phyloP scores from a whole-genome alignment of 2,888 invertebrate species.

The Lasioglossum figueresi region DNA sequence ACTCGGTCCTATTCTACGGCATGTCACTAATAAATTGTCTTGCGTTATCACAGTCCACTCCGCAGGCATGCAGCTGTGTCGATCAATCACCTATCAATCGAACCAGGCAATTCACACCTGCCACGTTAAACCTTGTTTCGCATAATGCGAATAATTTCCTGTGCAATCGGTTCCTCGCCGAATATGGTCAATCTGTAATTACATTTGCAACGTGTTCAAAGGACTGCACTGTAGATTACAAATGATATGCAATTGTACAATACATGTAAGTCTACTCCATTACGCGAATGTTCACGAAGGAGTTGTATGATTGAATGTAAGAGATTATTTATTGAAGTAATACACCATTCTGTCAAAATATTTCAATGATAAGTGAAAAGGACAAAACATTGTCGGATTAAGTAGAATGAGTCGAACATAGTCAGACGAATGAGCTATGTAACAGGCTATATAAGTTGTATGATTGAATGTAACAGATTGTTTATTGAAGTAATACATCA shows the following conservation, averaged over 20 bases:
- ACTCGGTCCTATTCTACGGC: neutral
- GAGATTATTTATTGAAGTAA: neutral
- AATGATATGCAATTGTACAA: neutral
- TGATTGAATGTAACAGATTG: neutral
- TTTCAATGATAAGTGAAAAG: no score
- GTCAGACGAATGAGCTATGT: no score
- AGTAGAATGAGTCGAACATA: neutral
- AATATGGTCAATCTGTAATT: constrained; percentile 7
- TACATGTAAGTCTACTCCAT: neutral
- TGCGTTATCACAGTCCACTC: constrained; percentile 12
- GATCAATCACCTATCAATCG: constrained; percentile 46
- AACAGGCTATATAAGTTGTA: neutral
- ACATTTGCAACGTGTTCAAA: constrained; percentile 4
- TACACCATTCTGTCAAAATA: no score
- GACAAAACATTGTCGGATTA: neutral
- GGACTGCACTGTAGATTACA: neutral
- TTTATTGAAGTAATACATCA: no score
- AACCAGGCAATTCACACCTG: constrained; percentile 31
- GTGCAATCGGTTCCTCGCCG: neutral
- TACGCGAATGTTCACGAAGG: neutral
- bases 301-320: neutral
- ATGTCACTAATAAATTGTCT: constrained; percentile 23
- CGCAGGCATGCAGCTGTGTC: constrained; percentile 24
- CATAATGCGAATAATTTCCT: constrained; percentile 45
- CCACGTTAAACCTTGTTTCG: constrained; percentile 11